These are phyloP conservation scores for Macroramphosus scolopax DNA, from an alignment of 2,797 vertebrate species.

Conservation along the genomic window DNA sequence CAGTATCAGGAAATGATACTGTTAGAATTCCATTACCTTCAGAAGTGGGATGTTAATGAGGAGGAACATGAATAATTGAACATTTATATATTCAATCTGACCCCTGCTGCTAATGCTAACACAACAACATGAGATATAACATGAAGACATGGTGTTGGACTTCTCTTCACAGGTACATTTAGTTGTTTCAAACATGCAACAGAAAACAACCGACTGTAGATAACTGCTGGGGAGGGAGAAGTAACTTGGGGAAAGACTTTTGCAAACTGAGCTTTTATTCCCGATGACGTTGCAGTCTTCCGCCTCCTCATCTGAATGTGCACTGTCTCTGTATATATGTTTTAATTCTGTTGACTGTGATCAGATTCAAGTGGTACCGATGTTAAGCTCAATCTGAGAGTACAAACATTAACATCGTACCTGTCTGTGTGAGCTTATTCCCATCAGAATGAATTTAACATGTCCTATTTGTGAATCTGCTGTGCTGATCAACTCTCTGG, in stretches of 20 bases:
- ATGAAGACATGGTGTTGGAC: no score
- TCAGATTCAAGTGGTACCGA: no score
- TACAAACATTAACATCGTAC: conserved; percentile 23
- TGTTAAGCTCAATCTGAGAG: neutral
- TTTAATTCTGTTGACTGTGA: no score
- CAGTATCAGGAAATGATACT: neutral
- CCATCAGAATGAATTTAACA: conserved; percentile 40
- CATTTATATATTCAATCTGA: no score
- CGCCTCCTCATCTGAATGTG: conserved; percentile 4
- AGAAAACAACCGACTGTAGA: no score
- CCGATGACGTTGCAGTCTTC: conserved; percentile 20
- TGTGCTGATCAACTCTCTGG: conserved; percentile 51
- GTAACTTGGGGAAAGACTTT: conserved; percentile 27
- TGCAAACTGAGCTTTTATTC: conserved; percentile 33
- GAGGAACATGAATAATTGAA: no score
- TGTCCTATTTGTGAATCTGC: no score
- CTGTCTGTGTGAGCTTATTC: conserved; percentile 41
- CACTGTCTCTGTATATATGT: no score
- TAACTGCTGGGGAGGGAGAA: conserved; percentile 14
- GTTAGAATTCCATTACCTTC: neutral
- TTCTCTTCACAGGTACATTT: no score
- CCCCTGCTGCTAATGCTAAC: neutral
- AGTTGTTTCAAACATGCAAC: no score
- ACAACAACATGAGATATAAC: no score
- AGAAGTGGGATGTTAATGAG: conserved; percentile 5